Conservation (phyloP, 2,888 invertebrate genomes). For the Cephus nigrinus region DNA sequence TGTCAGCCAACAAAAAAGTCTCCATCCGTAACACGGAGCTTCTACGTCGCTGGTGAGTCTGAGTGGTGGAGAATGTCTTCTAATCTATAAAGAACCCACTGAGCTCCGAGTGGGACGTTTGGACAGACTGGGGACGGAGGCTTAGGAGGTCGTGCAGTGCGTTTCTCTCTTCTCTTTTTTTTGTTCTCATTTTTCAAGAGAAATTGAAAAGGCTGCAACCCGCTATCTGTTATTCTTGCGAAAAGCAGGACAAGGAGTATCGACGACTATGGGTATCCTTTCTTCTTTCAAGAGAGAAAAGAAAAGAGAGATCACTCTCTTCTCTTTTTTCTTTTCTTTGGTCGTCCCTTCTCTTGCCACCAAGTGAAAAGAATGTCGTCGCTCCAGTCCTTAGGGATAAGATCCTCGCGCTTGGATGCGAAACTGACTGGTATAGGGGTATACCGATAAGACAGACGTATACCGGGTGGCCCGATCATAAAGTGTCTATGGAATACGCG, state of each 20-base stretch:
- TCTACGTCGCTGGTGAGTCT: neutral
- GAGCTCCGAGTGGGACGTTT: too few species aligned
- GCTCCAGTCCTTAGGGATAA: neutral
- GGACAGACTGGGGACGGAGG: neutral
- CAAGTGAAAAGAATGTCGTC: neutral
- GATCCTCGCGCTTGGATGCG: too few species aligned
- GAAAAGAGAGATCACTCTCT: too few species aligned
- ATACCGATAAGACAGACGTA: too few species aligned
- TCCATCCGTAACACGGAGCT: neutral
- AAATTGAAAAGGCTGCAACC: neutral
- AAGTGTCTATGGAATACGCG: too few species aligned
- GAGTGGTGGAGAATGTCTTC: neutral
- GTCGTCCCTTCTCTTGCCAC: conserved; percentile 1
- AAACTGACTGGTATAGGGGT: too few species aligned
- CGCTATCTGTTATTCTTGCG: too few species aligned
- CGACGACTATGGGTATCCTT: conserved; percentile 11
- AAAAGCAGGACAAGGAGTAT: neutral
- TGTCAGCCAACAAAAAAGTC: conserved; percentile 17
- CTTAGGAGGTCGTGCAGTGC: neutral
- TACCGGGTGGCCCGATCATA: too few species aligned
- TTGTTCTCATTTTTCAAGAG: neutral
- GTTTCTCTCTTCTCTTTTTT: neutral
- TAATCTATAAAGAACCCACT: neutral
- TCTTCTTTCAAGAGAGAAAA: too few species aligned
- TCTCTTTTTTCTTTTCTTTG: conserved; percentile 2